Evolutionary conservation across 2,888 invertebrate species (phyloP).

Genomic region (Drosophila pegasa): DNA sequence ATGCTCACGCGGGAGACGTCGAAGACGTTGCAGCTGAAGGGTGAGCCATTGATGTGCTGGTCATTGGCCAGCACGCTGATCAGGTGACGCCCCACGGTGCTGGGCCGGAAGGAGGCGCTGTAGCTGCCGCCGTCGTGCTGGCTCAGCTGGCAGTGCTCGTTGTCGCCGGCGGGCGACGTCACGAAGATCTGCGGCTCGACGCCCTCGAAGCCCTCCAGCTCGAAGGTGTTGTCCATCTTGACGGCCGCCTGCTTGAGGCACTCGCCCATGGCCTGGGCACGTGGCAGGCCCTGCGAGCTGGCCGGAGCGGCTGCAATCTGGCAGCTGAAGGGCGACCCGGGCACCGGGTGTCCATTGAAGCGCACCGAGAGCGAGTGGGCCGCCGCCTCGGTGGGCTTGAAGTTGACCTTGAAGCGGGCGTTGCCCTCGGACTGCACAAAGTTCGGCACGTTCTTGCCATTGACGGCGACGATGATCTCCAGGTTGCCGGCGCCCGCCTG

Average conservation of each 20-base stretch:
- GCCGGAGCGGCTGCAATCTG: conserved; percentile 87
- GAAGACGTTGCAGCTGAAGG: conserved; percentile 97
- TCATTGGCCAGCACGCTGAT: conserved; percentile 93
- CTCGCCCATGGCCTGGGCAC: conserved; percentile 85
- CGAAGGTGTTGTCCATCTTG: conserved; percentile 86
- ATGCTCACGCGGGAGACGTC: conserved; percentile 93
- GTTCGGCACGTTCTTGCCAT: conserved; percentile 98
- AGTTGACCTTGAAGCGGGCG: conserved; percentile 96
- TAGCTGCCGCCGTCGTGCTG: conserved; percentile 89
- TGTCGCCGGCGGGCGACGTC: conserved; percentile 93
- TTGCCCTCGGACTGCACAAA: conserved; percentile 99
- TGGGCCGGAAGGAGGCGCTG: conserved; percentile 92
- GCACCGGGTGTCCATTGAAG: conserved; percentile 91
- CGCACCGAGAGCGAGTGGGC: conserved; percentile 95
- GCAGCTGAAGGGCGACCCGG: conserved; percentile 97
- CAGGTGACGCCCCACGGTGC: conserved; percentile 94
- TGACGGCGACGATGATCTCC: conserved; percentile 98
- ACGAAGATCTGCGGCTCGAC: conserved; percentile 90
- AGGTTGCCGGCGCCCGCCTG: conserved; percentile 97
- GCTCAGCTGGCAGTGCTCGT: conserved; percentile 90
- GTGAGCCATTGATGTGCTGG: conserved; percentile 94
- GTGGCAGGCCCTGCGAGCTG: conserved; percentile 86
- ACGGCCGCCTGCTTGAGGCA: conserved; percentile 84
- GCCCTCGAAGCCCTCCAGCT: conserved; percentile 86
- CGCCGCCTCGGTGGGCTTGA: conserved; percentile 97